phyloP scores from a whole-genome alignment of 2,797 vertebrate species.

The Rhinoraja longicauda region DNA sequence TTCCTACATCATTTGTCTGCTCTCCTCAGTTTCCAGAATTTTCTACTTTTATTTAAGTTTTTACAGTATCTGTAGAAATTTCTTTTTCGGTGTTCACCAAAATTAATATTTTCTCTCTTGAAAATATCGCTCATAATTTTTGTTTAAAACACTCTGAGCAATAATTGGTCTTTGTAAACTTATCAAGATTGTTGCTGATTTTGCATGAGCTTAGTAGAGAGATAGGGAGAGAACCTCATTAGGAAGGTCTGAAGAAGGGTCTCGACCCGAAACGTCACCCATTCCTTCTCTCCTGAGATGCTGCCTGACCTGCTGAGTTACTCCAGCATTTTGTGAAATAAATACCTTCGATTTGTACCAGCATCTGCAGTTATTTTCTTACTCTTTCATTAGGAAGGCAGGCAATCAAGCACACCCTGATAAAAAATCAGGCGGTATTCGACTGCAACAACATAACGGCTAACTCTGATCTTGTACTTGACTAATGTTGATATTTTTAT shows the following conservation, averaged over 20 bases:
- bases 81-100: not conserved
- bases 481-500: not conserved
- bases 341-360: no score
- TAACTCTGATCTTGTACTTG: not conserved
- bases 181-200: not conserved
- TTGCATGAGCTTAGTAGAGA: not conserved
- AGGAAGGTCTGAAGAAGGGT: no score
- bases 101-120: not conserved
- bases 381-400: no score
- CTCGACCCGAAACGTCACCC: no score
- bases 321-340: no score
- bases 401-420: no score
- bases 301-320: no score
- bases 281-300: no score
- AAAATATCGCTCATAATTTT: not conserved
- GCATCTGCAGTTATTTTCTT: no score
- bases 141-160: not conserved
- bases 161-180: not conserved
- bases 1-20: not conserved
- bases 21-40: not conserved
- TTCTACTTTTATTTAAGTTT: not conserved
- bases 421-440: not conserved
- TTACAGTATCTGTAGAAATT: constrained; percentile 4
- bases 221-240: no score
- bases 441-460: not conserved